Evolutionary conservation across 2,888 invertebrate species (phyloP), one percentile per base, ranked within the genome.

Genomic region (Globia sparganii): DNA sequence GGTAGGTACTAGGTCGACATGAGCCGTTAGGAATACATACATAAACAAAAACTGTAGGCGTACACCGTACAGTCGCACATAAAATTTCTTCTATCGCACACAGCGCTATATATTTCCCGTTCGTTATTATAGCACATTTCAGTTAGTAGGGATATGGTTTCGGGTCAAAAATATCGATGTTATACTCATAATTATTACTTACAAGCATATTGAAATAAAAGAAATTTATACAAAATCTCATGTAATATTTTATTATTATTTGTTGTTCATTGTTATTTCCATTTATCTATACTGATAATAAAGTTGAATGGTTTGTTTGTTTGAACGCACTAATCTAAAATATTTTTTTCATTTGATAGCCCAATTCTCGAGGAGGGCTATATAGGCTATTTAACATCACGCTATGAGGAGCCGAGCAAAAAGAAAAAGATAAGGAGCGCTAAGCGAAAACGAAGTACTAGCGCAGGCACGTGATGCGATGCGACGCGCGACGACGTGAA

Each of bases 61-160:
- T 81, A 87, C 87, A 88, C 64, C 66, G 79, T 81, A 87, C 87
- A 88, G 81, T 77, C 68, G 72, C 74, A 72, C 84, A 87, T 87
- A 88, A 87, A 86, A 87, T 73, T 78, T 72, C 59, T 75, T 81
- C 75, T 79, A 81, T 84, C 81, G 78, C 69, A 78, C 79, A 85
- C 75, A 81, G 77, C 49, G 65, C 75, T 71, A 79, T 77, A 85
- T 77, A 83, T 75, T 80, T 80, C 71, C 75, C 78, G 72, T 83
- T 85, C 72, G 78, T 89, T 88, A 89, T 86, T 86, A 83, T 69
- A 84, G 80, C 69, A 89, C 86, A 81, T 85, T 89, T 83, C 77
- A 79, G 84, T 83, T 78, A 77, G 78, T 49, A 58, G 56, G 21
- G 84, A 28, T 67, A 77, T 37, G n/a, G 31, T 34, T 53, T 83